Conservation (phyloP, 2,797 vertebrate genomes). For the Darevskia mixta region DNA sequence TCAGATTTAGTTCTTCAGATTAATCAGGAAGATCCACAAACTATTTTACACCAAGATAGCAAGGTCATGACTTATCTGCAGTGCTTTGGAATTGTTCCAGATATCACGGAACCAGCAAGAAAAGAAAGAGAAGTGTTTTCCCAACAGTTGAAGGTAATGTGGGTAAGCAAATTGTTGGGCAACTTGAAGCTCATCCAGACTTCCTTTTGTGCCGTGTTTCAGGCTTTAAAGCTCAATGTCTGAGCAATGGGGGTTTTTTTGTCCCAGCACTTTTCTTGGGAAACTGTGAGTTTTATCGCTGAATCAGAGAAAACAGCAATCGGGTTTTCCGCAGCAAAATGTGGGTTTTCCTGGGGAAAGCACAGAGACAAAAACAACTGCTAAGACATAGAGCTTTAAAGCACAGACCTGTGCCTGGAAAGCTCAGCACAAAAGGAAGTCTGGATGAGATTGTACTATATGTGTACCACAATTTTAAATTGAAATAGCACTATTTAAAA, state of each 20-base stretch:
- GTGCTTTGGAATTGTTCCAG: constrained; percentile 79
- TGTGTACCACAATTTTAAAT: neutral
- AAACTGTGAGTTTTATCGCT: too few relatives aligned
- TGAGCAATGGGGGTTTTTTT: too few relatives aligned
- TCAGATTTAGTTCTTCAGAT: constrained; percentile 82
- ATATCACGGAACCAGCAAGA: constrained; percentile 40
- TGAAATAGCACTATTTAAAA: neutral
- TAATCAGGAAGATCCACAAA: constrained; percentile 79
- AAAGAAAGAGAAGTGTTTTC: constrained; percentile 82
- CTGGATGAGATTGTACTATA: neutral
- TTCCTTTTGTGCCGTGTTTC: too few relatives aligned
- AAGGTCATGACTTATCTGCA: constrained; percentile 80
- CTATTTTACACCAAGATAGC: constrained; percentile 77
- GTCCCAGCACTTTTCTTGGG: too few relatives aligned
- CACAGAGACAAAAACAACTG: too few relatives aligned
- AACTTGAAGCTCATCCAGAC: neutral
- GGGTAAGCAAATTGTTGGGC: neutral
- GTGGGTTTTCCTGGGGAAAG: too few relatives aligned
- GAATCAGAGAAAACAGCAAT: too few relatives aligned
- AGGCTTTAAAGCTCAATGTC: too few relatives aligned
- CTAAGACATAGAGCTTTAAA: too few relatives aligned
- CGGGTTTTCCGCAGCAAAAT: too few relatives aligned
- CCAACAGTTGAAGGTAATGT: constrained; percentile 88
- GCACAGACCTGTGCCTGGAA: too few relatives aligned
- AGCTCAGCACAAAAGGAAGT: too few relatives aligned